phyloP scores from a whole-genome alignment of 2,888 invertebrate genomes.

The Cyaniris semiargus region DNA sequence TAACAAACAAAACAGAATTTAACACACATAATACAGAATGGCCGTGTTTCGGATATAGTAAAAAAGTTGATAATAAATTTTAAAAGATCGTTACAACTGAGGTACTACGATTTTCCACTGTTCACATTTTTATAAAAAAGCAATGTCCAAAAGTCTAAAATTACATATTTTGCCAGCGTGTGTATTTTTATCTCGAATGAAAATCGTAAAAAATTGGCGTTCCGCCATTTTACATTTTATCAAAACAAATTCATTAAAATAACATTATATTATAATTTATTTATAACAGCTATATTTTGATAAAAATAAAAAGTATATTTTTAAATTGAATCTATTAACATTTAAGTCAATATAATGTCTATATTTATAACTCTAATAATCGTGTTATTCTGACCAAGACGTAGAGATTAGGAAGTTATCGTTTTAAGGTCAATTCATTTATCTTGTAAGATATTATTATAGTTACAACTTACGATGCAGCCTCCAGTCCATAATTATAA shows the following conservation, averaged over 20 bases:
- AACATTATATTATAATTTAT: background rate
- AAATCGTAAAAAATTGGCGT: background rate
- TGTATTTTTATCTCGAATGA: background rate
- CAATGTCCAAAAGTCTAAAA: background rate
- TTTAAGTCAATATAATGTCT: background rate
- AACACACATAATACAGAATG: no score
- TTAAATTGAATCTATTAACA: background rate
- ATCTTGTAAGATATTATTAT: background rate
- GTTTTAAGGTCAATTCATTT: background rate
- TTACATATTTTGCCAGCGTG: background rate
- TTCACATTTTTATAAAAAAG: background rate
- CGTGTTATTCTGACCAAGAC: background rate
- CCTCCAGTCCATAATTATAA: no score
- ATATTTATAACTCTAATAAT: no score
- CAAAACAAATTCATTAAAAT: background rate
- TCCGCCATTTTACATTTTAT: background rate
- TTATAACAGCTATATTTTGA: background rate
- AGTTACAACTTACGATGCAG: no score
- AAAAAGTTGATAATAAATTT: no score
- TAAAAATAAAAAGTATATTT: conserved; percentile 3
- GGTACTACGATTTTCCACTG: background rate
- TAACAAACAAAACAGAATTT: no score
- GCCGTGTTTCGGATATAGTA: no score
- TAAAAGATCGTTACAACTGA: no score
- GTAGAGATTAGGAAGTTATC: background rate